phyloP scores from a whole-genome alignment of 2,113 vertebrate genomes.

The Murina feae region DNA sequence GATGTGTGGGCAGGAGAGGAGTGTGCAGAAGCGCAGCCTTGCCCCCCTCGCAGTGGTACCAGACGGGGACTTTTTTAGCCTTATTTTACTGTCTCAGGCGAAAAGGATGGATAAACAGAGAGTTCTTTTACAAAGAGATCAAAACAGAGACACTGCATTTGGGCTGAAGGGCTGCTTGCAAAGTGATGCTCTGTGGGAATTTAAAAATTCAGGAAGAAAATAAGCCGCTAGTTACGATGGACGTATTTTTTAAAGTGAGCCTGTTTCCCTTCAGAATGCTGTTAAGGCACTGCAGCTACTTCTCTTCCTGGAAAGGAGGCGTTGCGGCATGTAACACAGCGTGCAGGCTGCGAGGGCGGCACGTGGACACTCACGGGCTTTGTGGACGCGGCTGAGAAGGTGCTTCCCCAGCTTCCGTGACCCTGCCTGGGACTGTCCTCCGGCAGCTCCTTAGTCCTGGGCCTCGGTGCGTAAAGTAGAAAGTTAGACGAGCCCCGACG shows the following conservation, averaged over 20 bases:
- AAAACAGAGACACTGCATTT: slow-evolving; percentile 76
- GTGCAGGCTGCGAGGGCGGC: not conserved
- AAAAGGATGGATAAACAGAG: slow-evolving; percentile 98
- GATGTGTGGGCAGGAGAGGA: no score
- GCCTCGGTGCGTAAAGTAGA: slow-evolving; percentile 5
- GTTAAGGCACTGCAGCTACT: no score
- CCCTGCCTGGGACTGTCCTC: not conserved
- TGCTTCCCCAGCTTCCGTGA: not conserved
- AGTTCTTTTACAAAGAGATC: slow-evolving; percentile 88
- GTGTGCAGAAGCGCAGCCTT: no score
- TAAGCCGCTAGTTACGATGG: slow-evolving; percentile 18
- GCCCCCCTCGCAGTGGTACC: no score
- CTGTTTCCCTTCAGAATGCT: slow-evolving; percentile 45
- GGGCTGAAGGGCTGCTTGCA: slow-evolving; percentile 75
- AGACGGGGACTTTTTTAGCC: slow-evolving; percentile 97
- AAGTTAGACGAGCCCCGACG: slow-evolving; percentile 13
- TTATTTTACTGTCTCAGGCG: slow-evolving; percentile 94
- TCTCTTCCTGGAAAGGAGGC: no score
- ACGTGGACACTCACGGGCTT: not conserved
- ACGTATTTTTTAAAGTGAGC: not conserved
- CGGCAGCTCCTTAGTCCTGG: not conserved
- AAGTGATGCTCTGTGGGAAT: slow-evolving; percentile 56
- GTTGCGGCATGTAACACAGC: slow-evolving; percentile 16
- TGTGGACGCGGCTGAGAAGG: not conserved
- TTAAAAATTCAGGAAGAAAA: slow-evolving; percentile 42